phyloP scores from a whole-genome alignment of 2,888 invertebrate species.

The Platycheirus albimanus region DNA sequence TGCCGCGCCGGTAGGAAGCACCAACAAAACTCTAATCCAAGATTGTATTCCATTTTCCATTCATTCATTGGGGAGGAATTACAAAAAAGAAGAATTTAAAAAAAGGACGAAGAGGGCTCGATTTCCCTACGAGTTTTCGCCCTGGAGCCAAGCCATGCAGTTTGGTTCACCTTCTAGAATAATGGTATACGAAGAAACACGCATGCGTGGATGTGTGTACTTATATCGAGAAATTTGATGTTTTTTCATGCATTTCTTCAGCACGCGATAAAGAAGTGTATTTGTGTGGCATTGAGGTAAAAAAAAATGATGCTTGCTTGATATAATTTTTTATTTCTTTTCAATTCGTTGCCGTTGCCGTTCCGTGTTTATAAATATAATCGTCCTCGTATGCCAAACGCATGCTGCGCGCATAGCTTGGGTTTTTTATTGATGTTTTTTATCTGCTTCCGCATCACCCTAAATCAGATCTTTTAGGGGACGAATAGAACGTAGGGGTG shows the following conservation, averaged over 20 bases:
- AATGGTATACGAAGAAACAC: constrained; percentile 23
- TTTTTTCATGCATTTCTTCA: constrained; percentile 30
- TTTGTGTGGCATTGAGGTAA: constrained; percentile 53
- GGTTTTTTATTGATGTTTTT: constrained; percentile 44
- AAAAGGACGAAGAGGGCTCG: constrained; percentile 19
- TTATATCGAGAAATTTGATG: no score
- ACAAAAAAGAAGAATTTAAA: constrained; percentile 14
- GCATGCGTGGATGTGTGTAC: constrained; percentile 6
- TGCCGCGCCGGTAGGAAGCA: constrained; percentile 65
- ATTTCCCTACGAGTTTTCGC: constrained; percentile 36
- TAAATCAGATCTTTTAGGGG: constrained; percentile 30
- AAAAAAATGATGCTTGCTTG: constrained; percentile 52
- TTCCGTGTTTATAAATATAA: constrained; percentile 48
- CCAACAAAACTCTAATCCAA: constrained; percentile 35
- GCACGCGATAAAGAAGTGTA: constrained; percentile 57
- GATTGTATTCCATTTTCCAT: constrained; percentile 24
- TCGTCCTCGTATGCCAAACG: constrained; percentile 70
- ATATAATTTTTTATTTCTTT: constrained; percentile 59
- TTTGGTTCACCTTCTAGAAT: constrained; percentile 39
- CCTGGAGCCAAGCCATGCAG: constrained; percentile 42
- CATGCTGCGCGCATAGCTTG: constrained; percentile 69
- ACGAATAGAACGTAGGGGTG: constrained; percentile 13
- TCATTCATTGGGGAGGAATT: constrained; percentile 26
- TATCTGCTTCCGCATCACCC: constrained; percentile 45
- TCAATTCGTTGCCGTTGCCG: not conserved